Conservation (phyloP, 2,797 vertebrate species). For the Falco peregrinus region DNA sequence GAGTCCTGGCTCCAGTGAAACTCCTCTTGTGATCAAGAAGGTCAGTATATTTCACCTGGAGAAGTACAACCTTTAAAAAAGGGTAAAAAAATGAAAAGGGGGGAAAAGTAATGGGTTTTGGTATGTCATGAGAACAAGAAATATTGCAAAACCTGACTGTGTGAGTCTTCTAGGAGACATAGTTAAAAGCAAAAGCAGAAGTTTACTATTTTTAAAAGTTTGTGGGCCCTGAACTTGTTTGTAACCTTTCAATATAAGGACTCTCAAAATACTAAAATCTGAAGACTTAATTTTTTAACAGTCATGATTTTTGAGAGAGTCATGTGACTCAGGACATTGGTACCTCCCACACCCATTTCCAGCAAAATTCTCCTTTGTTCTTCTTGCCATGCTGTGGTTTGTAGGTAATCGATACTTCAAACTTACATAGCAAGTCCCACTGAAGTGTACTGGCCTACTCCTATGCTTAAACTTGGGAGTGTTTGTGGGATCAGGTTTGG, state of each 20-base stretch:
- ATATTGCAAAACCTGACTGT: not conserved
- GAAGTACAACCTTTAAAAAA: not conserved
- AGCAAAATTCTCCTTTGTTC: not conserved
- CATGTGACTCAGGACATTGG: not conserved
- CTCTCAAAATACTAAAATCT: not conserved
- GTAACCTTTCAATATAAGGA: not conserved
- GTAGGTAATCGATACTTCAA: not conserved
- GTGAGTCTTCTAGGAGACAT: not conserved
- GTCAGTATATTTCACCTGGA: not conserved
- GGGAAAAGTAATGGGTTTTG: not conserved
- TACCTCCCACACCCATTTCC: not conserved
- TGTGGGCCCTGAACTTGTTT: not conserved
- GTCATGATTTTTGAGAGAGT: not conserved
- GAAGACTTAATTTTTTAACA: not conserved
- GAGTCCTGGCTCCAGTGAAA: not conserved
- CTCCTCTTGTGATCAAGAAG: not conserved
- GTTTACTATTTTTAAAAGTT: not conserved
- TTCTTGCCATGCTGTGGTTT: not conserved
- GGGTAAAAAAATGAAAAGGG: not conserved
- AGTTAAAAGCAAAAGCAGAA: not conserved
- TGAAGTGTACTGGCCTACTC: not conserved
- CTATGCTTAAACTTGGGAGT: not conserved
- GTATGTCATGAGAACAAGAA: not conserved
- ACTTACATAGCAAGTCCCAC: not conserved
- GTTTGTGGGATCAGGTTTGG: constrained; percentile 25